phyloP scores from a whole-genome alignment of 2,888 invertebrate genomes.

The Aspidiotus rigidus region DNA sequence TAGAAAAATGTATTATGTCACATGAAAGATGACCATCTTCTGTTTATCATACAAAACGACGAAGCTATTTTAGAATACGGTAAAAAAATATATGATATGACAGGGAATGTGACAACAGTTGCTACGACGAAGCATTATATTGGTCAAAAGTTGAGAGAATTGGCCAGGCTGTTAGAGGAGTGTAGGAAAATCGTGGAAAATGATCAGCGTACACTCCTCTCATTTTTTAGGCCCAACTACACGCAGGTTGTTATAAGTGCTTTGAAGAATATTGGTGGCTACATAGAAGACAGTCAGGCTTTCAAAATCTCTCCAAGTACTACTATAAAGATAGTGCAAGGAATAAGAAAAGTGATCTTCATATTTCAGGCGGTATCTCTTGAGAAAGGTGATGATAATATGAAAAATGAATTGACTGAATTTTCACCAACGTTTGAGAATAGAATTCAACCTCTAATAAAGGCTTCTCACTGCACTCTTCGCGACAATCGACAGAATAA shows the following conservation, averaged over 20 bases:
- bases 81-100: not conserved
- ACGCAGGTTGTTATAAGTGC: not conserved
- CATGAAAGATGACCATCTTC: conserved; percentile 10
- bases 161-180: not conserved
- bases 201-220: not conserved
- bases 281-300: not conserved
- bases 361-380: not conserved
- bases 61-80: not conserved
- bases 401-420: not conserved
- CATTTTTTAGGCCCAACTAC: not conserved
- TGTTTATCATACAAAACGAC: not conserved
- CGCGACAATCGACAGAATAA: not conserved
- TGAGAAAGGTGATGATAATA: not conserved
- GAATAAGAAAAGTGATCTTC: not conserved
- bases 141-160: not conserved
- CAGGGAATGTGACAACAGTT: not conserved
- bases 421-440: not conserved
- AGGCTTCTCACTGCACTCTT: not conserved
- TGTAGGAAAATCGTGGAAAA: not conserved
- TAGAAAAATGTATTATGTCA: not conserved
- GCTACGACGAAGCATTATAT: not conserved
- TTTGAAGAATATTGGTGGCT: not conserved
- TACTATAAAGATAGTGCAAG: not conserved
- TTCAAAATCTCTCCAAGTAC: not conserved
- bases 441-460: not conserved